Percentiles rank a stretch among this genome's conserved stretches.
These are phyloP conservation scores for Drosophila prostipennis DNA, from an alignment of 2,888 invertebrate species.

Conservation along the genomic window DNA sequence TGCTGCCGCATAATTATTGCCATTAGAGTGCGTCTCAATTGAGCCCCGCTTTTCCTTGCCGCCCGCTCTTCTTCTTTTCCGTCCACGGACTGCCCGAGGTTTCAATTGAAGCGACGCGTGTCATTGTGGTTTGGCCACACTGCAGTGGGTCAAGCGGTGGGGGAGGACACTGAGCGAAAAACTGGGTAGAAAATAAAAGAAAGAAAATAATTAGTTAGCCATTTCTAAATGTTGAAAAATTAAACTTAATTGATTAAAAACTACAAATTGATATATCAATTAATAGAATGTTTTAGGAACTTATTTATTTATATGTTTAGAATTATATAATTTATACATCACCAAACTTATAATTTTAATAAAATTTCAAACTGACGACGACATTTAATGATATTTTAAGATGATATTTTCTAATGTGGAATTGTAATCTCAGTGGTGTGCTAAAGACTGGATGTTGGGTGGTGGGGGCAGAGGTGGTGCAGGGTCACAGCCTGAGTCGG, in stretches of 20 bases:
- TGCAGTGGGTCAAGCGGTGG: conserved; percentile 57
- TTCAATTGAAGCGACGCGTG: conserved; percentile 69
- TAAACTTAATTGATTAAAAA: too few species aligned
- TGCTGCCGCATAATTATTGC: conserved; percentile 75
- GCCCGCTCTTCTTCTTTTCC: conserved; percentile 5
- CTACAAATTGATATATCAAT: too few species aligned
- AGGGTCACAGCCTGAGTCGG: conserved; percentile 21
- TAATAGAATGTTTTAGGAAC: too few species aligned
- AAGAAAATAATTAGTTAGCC: too few species aligned
- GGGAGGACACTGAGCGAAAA: conserved; percentile 3
- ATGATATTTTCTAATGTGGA: background rate
- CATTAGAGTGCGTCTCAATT: conserved; percentile 79
- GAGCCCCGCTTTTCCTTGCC: conserved; percentile 39
- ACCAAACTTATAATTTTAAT: too few species aligned
- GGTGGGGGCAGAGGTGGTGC: conserved; percentile 1
- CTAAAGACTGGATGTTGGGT: background rate
- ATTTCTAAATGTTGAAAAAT: too few species aligned
- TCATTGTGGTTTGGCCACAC: conserved; percentile 66
- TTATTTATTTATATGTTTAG: too few species aligned
- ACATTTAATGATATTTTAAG: too few species aligned
- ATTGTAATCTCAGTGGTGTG: background rate
- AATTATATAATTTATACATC: too few species aligned
- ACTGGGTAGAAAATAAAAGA: too few species aligned
- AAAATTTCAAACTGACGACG: too few species aligned
- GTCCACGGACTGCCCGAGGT: conserved; percentile 25